phyloP scores from a whole-genome alignment of 2,888 invertebrate species.

The Bruchidius siliquastri region DNA sequence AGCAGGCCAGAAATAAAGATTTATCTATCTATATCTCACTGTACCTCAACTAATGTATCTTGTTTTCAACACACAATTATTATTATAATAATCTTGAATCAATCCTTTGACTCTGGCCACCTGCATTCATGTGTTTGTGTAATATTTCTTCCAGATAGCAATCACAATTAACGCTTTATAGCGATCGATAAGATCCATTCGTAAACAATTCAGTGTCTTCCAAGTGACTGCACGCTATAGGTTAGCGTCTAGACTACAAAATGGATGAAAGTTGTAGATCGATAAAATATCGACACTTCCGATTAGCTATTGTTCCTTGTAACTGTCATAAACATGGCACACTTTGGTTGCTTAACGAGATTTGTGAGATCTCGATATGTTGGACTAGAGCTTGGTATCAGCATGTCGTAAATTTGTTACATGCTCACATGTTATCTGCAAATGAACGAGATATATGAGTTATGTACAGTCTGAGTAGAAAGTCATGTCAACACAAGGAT shows the following conservation, averaged over 20 bases:
- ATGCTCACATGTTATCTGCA: background rate
- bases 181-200: background rate
- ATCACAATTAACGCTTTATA: background rate
- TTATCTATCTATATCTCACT: no score
- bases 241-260: background rate
- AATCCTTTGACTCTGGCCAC: background rate
- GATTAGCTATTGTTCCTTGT: constrained; percentile 3
- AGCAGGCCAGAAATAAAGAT: no score
- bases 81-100: background rate
- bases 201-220: background rate
- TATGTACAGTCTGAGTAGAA: no score
- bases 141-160: background rate
- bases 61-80: no score
- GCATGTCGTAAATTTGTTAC: background rate
- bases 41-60: no score
- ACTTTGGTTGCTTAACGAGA: background rate
- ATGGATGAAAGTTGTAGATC: background rate
- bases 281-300: constrained; percentile 5
- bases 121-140: background rate
- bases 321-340: background rate
- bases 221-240: background rate
- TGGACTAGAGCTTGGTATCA: background rate
- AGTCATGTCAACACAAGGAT: no score
- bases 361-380: background rate
- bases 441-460: no score